Base-by-base conservation (phyloP, 2,113 vertebrate genomes). In the Chaetodon auriga region DNA sequence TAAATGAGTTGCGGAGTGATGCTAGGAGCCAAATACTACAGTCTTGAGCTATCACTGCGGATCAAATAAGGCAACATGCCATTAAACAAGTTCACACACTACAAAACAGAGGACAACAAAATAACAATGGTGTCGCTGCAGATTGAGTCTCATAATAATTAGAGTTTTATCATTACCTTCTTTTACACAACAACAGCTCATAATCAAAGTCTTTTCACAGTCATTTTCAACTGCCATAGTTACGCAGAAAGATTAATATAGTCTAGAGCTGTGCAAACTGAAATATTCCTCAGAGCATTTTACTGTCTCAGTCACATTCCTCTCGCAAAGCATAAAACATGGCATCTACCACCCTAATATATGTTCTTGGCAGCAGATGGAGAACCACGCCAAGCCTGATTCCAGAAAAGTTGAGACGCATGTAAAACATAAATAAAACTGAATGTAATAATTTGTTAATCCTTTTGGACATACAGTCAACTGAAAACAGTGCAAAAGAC, bases 1-100 rank as follows among this genome's bases (percentile, higher is more conserved):
- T 87, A 88, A 88, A 87, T 91, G 87, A 91, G 78, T 81, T 83
- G 77, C 83, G 58, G 70, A 78, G 75, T 70, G 77, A 84, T 69
- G 78, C 75, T 79, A 81, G 49, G 38, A 88, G 82, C 75, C 78
- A 78, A 83, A 88, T 83, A 83, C 81, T 75, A 91, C 48, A 68
- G 58, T 41, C 36, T 46, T 80, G 68, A 81, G 53, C 38, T 30
- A 76, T 75, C 53, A 6, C 57, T 51, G 54, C 66, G 74, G 64
- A 89, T 90, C 64, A 81, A 87, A 84, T 80, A 69, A 82, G 70
- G 79, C 30, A 87, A 75, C 53, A 49, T 65, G 71, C 68, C 70
- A 66, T 79, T 80, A 70, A 81, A 73, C 68, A 82, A 62, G 38
- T 81, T 84, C 30, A 65, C 46, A 61, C 35, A 15, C 19, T n/a